Percentiles rank a stretch among this genome's conserved stretches.
These are phyloP conservation scores for Alitta virens DNA, from an alignment of 2,888 invertebrate species.

Conservation along the genomic window DNA sequence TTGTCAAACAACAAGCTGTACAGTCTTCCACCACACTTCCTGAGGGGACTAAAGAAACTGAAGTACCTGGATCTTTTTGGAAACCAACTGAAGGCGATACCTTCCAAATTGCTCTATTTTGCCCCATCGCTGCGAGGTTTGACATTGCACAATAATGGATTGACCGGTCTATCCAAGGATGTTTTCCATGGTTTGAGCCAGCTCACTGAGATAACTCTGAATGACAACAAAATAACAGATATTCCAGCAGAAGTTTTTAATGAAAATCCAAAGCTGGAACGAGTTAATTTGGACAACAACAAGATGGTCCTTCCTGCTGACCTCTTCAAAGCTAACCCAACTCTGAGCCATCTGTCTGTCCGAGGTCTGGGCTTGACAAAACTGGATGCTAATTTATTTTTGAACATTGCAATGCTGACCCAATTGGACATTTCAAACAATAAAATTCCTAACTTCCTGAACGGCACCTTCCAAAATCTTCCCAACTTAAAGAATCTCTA, in stretches of 20 bases:
- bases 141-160: background rate
- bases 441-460: background rate
- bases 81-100: too few relatives aligned
- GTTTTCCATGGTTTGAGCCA: background rate
- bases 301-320: too few relatives aligned
- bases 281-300: background rate
- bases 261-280: background rate
- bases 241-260: background rate
- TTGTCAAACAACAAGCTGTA: too few relatives aligned
- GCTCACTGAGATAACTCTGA: background rate
- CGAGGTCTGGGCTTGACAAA: background rate
- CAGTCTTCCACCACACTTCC: too few relatives aligned
- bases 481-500: background rate
- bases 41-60: too few relatives aligned
- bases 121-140: background rate
- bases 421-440: constrained; percentile 5
- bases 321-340: too few relatives aligned
- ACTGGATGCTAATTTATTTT: background rate
- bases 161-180: background rate
- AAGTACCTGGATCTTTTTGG: too few relatives aligned
- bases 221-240: background rate
- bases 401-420: background rate
- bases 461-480: constrained; percentile 1
- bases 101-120: too few relatives aligned
- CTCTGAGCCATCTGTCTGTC: too few relatives aligned